A percentile compares a stretch with the other conserved stretches of the same genome.
These are phyloP conservation scores for Heteropelma amictum DNA, from an alignment of 2,888 invertebrate genomes.

Conservation along the genomic window DNA sequence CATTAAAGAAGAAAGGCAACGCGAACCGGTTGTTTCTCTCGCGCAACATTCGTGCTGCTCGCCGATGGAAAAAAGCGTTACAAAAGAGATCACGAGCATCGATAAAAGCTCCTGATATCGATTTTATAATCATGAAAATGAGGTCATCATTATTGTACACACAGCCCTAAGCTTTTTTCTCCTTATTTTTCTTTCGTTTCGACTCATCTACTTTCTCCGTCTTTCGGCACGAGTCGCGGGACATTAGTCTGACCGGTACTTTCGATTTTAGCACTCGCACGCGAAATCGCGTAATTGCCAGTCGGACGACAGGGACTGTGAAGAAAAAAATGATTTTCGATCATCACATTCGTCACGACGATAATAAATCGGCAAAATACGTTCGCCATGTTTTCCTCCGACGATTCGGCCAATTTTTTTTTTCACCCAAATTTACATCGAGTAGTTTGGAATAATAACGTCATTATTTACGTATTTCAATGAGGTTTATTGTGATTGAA, in stretches of 20 bases:
- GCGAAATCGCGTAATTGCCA: neutral
- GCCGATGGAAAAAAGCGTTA: constrained; percentile 5
- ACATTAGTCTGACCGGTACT: constrained; percentile 44
- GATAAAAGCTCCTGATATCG: constrained; percentile 73
- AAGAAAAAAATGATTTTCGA: neutral
- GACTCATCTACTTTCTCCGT: constrained; percentile 27
- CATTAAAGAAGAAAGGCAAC: neutral
- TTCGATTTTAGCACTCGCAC: constrained; percentile 40
- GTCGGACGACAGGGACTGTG: neutral
- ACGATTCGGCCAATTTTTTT: neutral
- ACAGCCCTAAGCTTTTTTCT: constrained; percentile 3
- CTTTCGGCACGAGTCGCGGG: constrained; percentile 48
- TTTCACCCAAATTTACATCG: neutral
- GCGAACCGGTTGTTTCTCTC: too few relatives aligned
- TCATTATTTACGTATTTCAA: neutral
- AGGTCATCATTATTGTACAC: constrained; percentile 64
- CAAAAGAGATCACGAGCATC: constrained; percentile 65
- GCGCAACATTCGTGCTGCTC: constrained; percentile 7
- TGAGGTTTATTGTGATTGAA: neutral
- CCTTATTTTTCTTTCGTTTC: constrained; percentile 1
- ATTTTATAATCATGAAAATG: constrained; percentile 75
- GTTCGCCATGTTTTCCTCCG: neutral
- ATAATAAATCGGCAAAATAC: too few relatives aligned
- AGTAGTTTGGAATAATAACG: neutral
- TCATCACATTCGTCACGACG: neutral